Evolutionary conservation across 2,888 invertebrate species (phyloP), one percentile per base, ranked within the genome.

Genomic region (Mesodorylaimus sp.): DNA sequence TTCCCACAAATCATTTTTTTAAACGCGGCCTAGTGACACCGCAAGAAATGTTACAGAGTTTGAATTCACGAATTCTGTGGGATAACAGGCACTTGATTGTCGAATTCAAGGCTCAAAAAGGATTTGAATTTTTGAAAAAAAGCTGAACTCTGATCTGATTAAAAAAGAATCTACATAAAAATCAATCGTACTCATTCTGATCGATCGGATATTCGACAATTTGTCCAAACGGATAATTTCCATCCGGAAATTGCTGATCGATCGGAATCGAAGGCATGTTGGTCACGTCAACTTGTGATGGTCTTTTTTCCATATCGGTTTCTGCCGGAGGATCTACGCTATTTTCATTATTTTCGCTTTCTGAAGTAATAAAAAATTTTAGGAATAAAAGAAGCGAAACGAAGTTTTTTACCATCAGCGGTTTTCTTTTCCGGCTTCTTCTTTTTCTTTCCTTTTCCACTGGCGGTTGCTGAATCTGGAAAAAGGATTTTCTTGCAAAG

Each of bases 211-310:
- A 83, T 52, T 87, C 80, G 75, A 81, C 76, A 52, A 87, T 82
- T 71, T 93, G 79, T 23, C 93, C 93, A 62, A 82, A 77, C 0
- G 95, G 95, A 67, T 77, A 93, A 60, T 75, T 72, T 42, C 75
- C 83, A 70, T 85, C 80, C 2, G 86, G 78, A 66, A 78, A 93
- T 23, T 91, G 74, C 48, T 87, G 82, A 2, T 64, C 59, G 77
- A 74, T 93, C 19, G 50, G 47, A 3, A 50, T n/a, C 26, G 23
- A 25, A 3, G 50, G 44, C 24, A 24, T 26, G 10, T 43, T 10
- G 7, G 27, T 10, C 21, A 7, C 16, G 41, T 10, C 16, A 7
- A 21, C 16, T 39, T 5, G 21, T 21, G 13, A 39, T n/a, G n/a
- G 41, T 13, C 41, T 5, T 7, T 39, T 39, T 39, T 21, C 16